These are phyloP conservation scores for Drosophila kanekoi DNA, from an alignment of 2,888 invertebrate species.

Conservation along the genomic window DNA sequence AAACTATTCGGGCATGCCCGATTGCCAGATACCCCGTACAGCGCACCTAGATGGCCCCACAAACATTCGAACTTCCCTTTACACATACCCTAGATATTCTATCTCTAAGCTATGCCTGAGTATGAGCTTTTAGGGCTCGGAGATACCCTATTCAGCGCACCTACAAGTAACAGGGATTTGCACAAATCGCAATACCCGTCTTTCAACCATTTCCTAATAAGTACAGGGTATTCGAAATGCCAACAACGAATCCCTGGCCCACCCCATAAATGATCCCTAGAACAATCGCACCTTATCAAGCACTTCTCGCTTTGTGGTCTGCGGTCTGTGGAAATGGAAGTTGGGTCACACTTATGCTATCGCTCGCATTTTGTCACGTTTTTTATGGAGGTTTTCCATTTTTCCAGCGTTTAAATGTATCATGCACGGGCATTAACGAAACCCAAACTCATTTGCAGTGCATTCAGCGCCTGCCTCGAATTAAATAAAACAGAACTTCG, in stretches of 20 bases:
- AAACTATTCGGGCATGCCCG: too few species aligned
- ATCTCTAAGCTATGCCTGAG: too few species aligned
- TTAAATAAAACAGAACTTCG: slow-evolving; percentile 42
- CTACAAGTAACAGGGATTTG: too few species aligned
- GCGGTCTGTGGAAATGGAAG: slow-evolving; percentile 7
- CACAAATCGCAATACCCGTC: too few species aligned
- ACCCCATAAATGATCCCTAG: slow-evolving; percentile 31
- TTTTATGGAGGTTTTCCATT: slow-evolving; percentile 40
- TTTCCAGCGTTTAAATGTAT: slow-evolving; percentile 76
- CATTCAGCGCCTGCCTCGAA: slow-evolving; percentile 59
- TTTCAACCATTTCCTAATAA: too few species aligned
- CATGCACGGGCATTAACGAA: slow-evolving; percentile 58
- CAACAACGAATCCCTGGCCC: slow-evolving; percentile 24
- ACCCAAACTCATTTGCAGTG: slow-evolving; percentile 62
- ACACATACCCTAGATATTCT: too few species aligned
- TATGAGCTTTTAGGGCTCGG: too few species aligned
- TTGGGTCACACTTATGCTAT: slow-evolving; percentile 60
- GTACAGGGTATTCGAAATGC: not conserved
- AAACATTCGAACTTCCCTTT: too few species aligned
- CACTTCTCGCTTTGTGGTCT: slow-evolving; percentile 48
- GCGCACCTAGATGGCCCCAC: too few species aligned
- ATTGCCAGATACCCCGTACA: not conserved
- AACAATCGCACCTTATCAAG: slow-evolving; percentile 61
- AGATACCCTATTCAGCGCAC: too few species aligned
- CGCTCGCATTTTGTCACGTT: slow-evolving; percentile 76